Base-by-base conservation (phyloP, 2,888 invertebrate genomes). In the Protula sp. region DNA sequence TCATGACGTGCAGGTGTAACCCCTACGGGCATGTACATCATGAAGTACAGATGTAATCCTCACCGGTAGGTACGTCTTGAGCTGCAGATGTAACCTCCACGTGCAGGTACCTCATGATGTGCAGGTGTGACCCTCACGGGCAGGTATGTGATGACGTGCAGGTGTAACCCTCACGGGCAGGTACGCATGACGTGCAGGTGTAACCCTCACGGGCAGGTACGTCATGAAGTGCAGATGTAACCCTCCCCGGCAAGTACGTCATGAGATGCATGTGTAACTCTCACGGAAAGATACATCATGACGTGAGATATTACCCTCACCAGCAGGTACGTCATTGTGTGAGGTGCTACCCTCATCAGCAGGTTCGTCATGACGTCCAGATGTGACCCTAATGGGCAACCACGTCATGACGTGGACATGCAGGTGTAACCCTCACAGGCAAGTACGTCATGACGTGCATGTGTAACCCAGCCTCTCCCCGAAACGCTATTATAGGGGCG, bases 81-180 rank as follows among this genome's bases (percentile, higher is more conserved):
- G n/a, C n/a, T n/a, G n/a, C n/a, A n/a, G n/a, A n/a, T n/a, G n/a
- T n/a, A n/a, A n/a, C n/a, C 54, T 64, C 78, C 57, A 68, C 73
- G 24, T 75, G 76, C 70, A 78, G 77, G 78, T 78, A 58, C 59
- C n/a, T n/a, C n/a, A n/a, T n/a, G n/a, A n/a, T n/a, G 63, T 38
- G 45, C 30, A 55, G 55, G 55, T 9, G 9, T 22, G 9, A 22
- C n/a, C n/a, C n/a, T 14, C 14, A 9, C 19, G 9, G 19, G 14
- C 14, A 50, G 14, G 9, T 50, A 5, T 5, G 50, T n/a, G 9
- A 22, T 14, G n/a, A n/a, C n/a, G n/a, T n/a, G n/a, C n/a, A n/a
- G n/a, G n/a, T n/a, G n/a, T n/a, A n/a, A n/a, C n/a, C n/a, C n/a
- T n/a, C n/a, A n/a, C n/a, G n/a, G n/a, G n/a, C n/a, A n/a, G n/a